These are phyloP conservation scores for Brachystomella parvula DNA, from an alignment of 1,140 invertebrate species.

Conservation along the genomic window DNA sequence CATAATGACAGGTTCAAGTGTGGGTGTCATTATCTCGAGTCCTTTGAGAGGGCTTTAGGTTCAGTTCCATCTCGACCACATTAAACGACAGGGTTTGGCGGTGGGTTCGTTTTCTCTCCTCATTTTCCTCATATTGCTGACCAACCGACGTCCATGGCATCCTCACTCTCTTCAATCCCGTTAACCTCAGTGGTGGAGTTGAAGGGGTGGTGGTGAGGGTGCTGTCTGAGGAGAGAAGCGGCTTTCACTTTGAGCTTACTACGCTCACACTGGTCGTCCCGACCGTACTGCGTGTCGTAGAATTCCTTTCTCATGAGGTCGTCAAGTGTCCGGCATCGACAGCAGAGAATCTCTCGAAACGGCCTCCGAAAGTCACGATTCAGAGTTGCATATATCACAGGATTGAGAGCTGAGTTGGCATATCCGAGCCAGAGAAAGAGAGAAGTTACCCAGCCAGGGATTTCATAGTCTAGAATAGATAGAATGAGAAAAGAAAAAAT, in stretches of 20 bases:
- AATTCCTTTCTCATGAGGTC: constrained; percentile 87
- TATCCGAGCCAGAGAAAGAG: constrained; percentile 85
- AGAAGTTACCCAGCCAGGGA: constrained; percentile 52
- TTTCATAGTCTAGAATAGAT: constrained; percentile 44
- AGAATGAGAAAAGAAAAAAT: neutral
- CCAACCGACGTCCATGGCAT: constrained; percentile 26
- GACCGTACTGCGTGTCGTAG: constrained; percentile 82
- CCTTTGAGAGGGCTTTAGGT: neutral
- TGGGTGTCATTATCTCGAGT: too few relatives aligned
- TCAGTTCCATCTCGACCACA: neutral
- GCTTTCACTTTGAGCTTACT: constrained; percentile 19
- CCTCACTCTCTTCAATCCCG: constrained; percentile 12
- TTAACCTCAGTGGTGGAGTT: neutral
- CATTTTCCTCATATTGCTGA: constrained; percentile 19
- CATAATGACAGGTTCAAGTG: neutral
- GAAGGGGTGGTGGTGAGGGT: neutral
- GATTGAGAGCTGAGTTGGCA: constrained; percentile 54
- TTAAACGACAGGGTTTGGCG: neutral
- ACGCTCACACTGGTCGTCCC: constrained; percentile 25
- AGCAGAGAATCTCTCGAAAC: constrained; percentile 82
- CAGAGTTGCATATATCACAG: constrained; percentile 81
- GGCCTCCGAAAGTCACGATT: constrained; percentile 87
- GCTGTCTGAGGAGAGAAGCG: neutral
- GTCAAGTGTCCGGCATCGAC: constrained; percentile 76
- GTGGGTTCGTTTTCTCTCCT: neutral